Evolutionary conservation across 2,797 vertebrate species (phyloP).

Genomic region (Denticeps clupeoides): DNA sequence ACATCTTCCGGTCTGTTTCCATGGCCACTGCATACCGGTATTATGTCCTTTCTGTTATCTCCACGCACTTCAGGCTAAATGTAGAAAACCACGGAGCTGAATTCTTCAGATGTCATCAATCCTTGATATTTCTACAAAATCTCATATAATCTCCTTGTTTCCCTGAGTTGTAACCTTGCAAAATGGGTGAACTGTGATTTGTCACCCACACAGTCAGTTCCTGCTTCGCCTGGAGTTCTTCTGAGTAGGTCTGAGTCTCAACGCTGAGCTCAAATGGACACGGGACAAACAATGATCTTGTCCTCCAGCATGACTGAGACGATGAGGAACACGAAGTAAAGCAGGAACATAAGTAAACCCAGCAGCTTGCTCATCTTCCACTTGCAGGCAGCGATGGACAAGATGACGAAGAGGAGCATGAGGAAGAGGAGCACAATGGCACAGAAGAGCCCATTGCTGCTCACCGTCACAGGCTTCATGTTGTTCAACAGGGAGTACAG

Average conservation of each 20-base stretch:
- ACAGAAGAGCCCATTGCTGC: constrained; percentile 97
- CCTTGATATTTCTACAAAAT: too few relatives aligned
- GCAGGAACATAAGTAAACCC: constrained; percentile 83
- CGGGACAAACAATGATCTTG: constrained; percentile 77
- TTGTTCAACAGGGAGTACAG: constrained; percentile 65
- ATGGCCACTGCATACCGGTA: too few relatives aligned
- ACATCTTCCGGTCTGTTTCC: too few relatives aligned
- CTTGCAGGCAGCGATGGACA: constrained; percentile 85
- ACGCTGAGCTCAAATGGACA: constrained; percentile 78
- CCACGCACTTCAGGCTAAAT: too few relatives aligned
- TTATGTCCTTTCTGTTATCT: too few relatives aligned
- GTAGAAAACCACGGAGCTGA: too few relatives aligned
- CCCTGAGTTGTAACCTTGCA: too few relatives aligned
- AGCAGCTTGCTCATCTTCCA: constrained; percentile 96
- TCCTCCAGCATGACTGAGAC: constrained; percentile 92
- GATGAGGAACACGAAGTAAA: constrained; percentile 90
- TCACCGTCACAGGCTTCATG: constrained; percentile 70
- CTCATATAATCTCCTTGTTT: too few relatives aligned
- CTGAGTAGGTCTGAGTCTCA: too few relatives aligned
- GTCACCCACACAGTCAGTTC: constrained; percentile 1
- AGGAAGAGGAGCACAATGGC: constrained; percentile 97
- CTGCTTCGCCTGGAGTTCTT: too few relatives aligned
- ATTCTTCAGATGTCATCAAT: too few relatives aligned
- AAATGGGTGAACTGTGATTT: too few relatives aligned
- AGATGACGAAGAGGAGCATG: constrained; percentile 95